phyloP scores from a whole-genome alignment of 1,140 invertebrate species.

The Ephestia elutella region DNA sequence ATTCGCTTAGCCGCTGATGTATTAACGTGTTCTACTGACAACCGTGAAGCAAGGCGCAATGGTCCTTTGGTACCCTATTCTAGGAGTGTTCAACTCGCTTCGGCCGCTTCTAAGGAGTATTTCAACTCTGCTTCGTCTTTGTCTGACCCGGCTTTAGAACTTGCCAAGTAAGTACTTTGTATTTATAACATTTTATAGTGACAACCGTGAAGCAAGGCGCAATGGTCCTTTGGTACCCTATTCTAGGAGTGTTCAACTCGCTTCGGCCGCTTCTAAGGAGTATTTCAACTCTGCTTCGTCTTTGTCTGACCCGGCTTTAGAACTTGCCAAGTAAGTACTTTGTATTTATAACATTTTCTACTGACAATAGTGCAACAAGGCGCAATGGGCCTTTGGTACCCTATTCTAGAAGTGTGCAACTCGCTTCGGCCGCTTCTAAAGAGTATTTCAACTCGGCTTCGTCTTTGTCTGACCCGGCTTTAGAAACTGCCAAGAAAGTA shows the following conservation, averaged over 20 bases:
- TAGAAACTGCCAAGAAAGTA: too few relatives aligned
- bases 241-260: neutral
- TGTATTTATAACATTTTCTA: too few relatives aligned
- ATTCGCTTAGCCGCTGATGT: conserved; percentile 40
- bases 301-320: conserved; percentile 36
- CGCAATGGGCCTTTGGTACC: conserved; percentile 17
- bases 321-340: conserved; percentile 23
- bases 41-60: conserved; percentile 8
- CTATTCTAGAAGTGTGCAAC: conserved; percentile 31
- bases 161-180: conserved; percentile 36
- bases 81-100: conserved; percentile 33
- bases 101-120: conserved; percentile 45
- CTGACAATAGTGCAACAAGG: too few relatives aligned
- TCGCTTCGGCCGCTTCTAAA: conserved; percentile 35
- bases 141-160: conserved; percentile 43
- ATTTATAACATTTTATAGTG: neutral
- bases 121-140: conserved; percentile 53
- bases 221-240: too few relatives aligned
- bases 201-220: neutral
- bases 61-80: conserved; percentile 25
- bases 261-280: conserved; percentile 17
- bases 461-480: conserved; percentile 40
- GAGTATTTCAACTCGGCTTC: conserved; percentile 60
- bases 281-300: conserved; percentile 56
- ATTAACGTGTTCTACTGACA: conserved; percentile 24